Percentiles rank a stretch among this genome's conserved stretches.
Evolutionary conservation across 2,113 vertebrate genomes (phyloP).

Genomic region (Bombycilla garrulus): DNA sequence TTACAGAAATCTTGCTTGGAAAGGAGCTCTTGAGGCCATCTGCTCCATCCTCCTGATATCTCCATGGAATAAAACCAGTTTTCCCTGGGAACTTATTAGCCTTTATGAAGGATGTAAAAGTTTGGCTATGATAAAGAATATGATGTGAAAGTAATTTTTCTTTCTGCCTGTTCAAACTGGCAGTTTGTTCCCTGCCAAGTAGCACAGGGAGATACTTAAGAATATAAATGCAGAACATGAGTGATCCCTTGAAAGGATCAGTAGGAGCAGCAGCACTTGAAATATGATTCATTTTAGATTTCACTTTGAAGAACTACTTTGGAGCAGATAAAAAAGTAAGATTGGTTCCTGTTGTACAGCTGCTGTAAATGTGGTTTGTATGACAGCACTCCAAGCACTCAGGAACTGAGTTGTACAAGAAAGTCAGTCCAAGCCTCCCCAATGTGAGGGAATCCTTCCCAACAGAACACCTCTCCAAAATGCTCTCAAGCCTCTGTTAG

Average conservation of each 20-base stretch:
- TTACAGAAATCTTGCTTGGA: not conserved
- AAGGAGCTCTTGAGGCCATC: not conserved
- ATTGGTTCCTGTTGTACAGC: not conserved
- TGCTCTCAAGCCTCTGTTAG: not conserved
- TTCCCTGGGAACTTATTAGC: not conserved
- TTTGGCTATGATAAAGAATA: not conserved
- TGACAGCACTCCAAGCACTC: not conserved
- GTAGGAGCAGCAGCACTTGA: not conserved
- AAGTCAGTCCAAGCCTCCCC: not conserved
- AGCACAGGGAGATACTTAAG: not conserved
- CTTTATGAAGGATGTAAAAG: not conserved
- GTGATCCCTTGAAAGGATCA: not conserved
- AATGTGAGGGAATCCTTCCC: not conserved
- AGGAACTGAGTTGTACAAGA: not conserved
- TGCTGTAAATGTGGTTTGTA: not conserved
- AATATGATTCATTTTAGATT: not conserved
- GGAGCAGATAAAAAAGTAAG: not conserved
- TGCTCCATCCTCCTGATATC: not conserved
- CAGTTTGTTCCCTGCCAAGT: not conserved
- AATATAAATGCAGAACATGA: not conserved
- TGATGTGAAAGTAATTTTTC: not conserved
- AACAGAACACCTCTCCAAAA: not conserved
- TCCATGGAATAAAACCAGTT: not conserved
- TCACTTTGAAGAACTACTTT: not conserved
- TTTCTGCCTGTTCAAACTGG: not conserved